Evolutionary conservation across 2,888 invertebrate species (phyloP).

Genomic region (Ischnura elegans): DNA sequence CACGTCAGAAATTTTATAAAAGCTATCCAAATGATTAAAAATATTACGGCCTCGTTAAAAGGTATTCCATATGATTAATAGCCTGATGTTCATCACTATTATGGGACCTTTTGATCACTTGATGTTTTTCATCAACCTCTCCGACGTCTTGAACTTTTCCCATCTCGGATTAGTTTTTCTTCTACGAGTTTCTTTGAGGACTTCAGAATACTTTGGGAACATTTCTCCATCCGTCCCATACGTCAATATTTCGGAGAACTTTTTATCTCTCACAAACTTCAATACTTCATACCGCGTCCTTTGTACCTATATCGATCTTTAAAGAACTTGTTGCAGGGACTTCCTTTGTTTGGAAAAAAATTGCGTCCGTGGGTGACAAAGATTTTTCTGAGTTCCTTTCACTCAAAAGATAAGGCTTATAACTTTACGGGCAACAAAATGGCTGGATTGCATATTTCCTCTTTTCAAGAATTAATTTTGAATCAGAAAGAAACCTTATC

Average conservation of each 20-base stretch:
- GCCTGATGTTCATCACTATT: background rate
- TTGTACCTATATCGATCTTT: background rate
- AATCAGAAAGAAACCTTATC: background rate
- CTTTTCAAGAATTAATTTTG: background rate
- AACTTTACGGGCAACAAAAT: background rate
- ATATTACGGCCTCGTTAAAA: background rate
- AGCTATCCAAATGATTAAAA: background rate
- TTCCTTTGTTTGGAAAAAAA: background rate
- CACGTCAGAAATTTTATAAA: background rate
- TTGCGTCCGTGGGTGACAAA: background rate
- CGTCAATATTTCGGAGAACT: conserved; percentile 14
- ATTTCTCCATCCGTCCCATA: background rate
- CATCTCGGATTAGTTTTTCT: background rate
- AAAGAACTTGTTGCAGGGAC: background rate
- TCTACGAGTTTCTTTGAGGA: background rate
- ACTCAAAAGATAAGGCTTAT: background rate
- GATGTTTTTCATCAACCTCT: background rate
- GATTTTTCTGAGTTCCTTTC: background rate
- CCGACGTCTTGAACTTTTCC: background rate
- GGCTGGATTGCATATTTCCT: background rate
- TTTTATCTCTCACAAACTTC: conserved; percentile 16
- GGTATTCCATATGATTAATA: background rate
- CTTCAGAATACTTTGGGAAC: background rate
- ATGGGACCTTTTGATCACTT: background rate
- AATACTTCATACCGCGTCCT: background rate